Base-by-base conservation (phyloP, 92 coral and sea anemone genomes). In the Scolanthus callimorphus region DNA sequence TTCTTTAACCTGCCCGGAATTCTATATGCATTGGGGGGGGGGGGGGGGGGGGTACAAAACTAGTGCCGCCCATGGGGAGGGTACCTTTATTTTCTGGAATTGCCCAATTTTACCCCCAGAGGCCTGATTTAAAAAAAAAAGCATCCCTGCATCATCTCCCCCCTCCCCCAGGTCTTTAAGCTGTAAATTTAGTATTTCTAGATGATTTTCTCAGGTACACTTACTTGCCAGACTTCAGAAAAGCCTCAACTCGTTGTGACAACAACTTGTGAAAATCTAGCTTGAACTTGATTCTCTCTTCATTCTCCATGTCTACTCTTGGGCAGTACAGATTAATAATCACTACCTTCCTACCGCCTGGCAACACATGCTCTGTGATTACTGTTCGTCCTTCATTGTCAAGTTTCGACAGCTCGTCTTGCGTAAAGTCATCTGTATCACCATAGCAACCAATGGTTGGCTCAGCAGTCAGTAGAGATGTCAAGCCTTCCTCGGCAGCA, bases 241-340 rank as follows among this genome's bases (percentile, higher is more conserved):
- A 73, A 25, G 78, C 66, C 55, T 84, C 89, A 25, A 90, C 91
- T 58, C 96, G 81, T 31, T 68, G 60, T 54, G 89, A 81, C 8
- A 94, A 77, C 50, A 94, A 65, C 24, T 76, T 72, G 28, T 89
- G 88, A 75, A 89, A 94, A 25, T 71, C 43, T 44, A 94, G 60
- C 56, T 94, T 94, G 57, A 84, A 94, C 25, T 73, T 59, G 52
- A 80, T 83, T 44, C 99, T 84, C 6, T 94, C 99, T 43, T 89
- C 83, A 65, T 94, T 94, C 21, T 94, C 97, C 30, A 70, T 76
- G 45, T 89, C 99, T 10, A 97, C 99, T 49, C 99, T 78, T 6
- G 99, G 99, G 27, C 99, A 94, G 63, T 94, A 94, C 3, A 90
- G 86, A 74, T 94, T 94, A 10, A 94, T 71, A 25, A 94, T 73